Base-by-base conservation (phyloP, 2,888 invertebrate species). In the Synergus itoensis region DNA sequence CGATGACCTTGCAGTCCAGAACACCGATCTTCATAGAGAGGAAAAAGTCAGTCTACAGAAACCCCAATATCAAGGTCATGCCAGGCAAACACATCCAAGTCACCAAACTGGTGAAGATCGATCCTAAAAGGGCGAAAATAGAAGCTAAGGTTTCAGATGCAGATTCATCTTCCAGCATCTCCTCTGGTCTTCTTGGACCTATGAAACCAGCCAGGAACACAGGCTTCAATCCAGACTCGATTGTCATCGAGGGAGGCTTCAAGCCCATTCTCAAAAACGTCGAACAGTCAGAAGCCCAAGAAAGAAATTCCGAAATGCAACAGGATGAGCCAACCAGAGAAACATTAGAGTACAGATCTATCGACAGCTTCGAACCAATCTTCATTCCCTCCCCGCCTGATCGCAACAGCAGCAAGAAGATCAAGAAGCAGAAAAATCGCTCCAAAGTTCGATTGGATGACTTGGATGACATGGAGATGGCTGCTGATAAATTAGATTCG, bases 241-340 rank as follows among this genome's bases (percentile, higher is more conserved):
- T 97, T 7, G 95, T 97, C 0, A 95, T 97, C 16, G 97, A 97
- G 92, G 95, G 96, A 79, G 97, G 97, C 0, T 97, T 97, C 88
- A 96, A 95, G 84, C 97, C 97, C 0, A 97, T 97, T 36, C 94
- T 96, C 11, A 93, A 94, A 77, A 94, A 94, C 45, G 65, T 86
- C 2, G 87, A 89, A 16, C 84, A 89, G 65, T 9, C 65, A 40
- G 40, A 65, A n/a, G 40, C 40, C 4, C 40, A 87, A 76, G 86
- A 80, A 28, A 53, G n/a, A 14, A 76, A 41, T n/a, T 48, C 36
- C 14, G 67, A 77, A 64, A 18, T 82, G 0, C 16, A 63, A 1
- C 5, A 43, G 11, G 80, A 82, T 21, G 81, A 77, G 53, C 83
- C 83, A 7, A 36, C 75, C 4, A 16, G 57, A 9, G 36, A 57